A percentile compares a stretch with the other conserved stretches of the same genome.
Conservation (phyloP, 2,797 vertebrate genomes). For the Xenentodon cancila region DNA sequence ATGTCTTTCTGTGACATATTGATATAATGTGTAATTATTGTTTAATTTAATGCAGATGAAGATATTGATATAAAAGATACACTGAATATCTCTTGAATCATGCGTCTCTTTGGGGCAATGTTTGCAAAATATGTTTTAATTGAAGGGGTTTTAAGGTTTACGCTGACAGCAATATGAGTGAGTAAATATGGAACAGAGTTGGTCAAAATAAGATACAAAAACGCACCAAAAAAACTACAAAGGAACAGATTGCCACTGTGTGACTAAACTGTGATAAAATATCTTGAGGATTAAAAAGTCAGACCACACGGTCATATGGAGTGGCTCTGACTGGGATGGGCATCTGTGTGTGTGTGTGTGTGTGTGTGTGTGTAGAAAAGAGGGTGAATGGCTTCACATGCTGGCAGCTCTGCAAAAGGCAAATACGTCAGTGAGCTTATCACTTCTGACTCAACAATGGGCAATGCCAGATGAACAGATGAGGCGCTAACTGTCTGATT, state of each 20-base stretch:
- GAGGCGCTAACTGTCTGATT: conserved; percentile 53
- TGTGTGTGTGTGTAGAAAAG: conserved; percentile 33
- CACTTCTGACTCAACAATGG: conserved; percentile 59
- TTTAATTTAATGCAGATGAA: conserved; percentile 64
- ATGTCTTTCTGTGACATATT: conserved; percentile 80
- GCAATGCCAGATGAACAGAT: conserved; percentile 56
- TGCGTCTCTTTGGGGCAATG: conserved; percentile 43
- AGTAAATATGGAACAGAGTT: neutral
- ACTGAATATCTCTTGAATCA: conserved; percentile 61
- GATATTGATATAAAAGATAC: conserved; percentile 69
- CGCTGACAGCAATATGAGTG: conserved; percentile 1
- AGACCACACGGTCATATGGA: conserved; percentile 36
- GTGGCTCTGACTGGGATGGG: conserved; percentile 36
- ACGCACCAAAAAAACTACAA: neutral
- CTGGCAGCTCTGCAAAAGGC: conserved; percentile 57
- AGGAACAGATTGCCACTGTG: conserved; percentile 18
- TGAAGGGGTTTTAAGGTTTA: neutral
- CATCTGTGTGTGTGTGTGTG: conserved; percentile 54
- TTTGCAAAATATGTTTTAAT: conserved; percentile 5
- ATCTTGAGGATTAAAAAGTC: conserved; percentile 8
- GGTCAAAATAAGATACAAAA: conserved; percentile 8
- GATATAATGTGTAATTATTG: conserved; percentile 69
- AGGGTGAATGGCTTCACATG: conserved; percentile 66
- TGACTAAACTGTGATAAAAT: conserved; percentile 41
- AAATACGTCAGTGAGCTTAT: conserved; percentile 71